Conservation (phyloP, 2,888 invertebrate genomes). For the Timema podura region DNA sequence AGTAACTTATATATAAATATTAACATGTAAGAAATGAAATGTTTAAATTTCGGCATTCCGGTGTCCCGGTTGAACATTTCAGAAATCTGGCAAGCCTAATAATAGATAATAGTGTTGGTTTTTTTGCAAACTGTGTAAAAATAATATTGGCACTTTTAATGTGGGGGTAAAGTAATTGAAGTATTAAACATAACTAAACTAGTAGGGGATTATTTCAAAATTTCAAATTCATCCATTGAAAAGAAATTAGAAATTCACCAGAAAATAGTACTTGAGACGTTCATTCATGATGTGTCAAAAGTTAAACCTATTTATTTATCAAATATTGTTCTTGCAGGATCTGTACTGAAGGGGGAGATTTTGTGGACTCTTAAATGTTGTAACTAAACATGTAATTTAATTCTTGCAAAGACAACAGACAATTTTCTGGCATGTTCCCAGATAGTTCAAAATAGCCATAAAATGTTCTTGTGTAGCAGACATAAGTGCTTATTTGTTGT, state of each 20-base stretch:
- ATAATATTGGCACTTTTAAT: neutral
- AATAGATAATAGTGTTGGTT: too few species aligned
- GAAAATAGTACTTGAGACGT: neutral
- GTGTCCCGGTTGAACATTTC: too few species aligned
- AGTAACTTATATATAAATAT: too few species aligned
- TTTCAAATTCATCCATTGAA: neutral
- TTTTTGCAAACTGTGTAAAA: conserved; percentile 7
- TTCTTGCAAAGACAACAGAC: conserved; percentile 1
- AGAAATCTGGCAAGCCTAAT: too few species aligned
- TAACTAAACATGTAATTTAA: conserved; percentile 6
- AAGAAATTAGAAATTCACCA: conserved; percentile 5
- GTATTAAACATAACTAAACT: neutral
- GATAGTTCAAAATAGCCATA: neutral
- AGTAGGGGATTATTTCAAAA: too few species aligned
- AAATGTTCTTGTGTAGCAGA: conserved; percentile 11
- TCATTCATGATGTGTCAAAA: conserved; percentile 2
- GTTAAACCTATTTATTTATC: neutral
- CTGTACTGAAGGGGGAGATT: conserved; percentile 3
- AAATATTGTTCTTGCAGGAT: neutral
- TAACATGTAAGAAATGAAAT: too few species aligned
- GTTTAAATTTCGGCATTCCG: too few species aligned
- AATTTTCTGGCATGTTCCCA: neutral
- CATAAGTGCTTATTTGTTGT: conserved; percentile 11
- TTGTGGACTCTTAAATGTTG: conserved; percentile 11
- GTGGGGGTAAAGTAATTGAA: neutral